Evolutionary conservation across 2,113 vertebrate species (phyloP), one percentile per base, ranked within the genome.

Genomic region (Gymnogyps californianus): DNA sequence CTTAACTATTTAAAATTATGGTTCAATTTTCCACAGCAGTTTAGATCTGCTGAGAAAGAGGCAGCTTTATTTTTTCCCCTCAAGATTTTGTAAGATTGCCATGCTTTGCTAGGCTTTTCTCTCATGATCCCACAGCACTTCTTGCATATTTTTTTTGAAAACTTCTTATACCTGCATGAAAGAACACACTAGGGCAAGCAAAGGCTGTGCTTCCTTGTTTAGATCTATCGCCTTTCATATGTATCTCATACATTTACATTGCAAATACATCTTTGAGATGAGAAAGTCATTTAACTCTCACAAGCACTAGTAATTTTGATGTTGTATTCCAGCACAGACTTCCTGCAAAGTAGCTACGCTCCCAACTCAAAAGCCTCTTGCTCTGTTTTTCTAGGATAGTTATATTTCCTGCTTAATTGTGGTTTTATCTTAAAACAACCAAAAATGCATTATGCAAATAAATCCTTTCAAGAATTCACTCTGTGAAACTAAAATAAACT

Each of bases 351-450:
- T 7, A 89, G 58, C 84, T 83, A 4, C 1, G 5, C 52, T 95
- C 29, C 31, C 54, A 54, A 47, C 54, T 89, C 62, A 69, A 89
- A 96, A 81, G 82, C n/a, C 12, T 70, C 83, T 90, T 82, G 62
- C 57, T 94, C 84, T 82, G 74, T 67, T 93, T 92, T 65, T 24
- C 91, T 86, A 55, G 55, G 65, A 94, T 90, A 91, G 80, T 72
- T 85, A 5, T 31, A 86, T 81, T 92, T 83, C 70, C 49, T 40
- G 34, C 65, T 92, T 90, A 92, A 74, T 90, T 93, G 78, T 79
- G 80, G 3, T 76, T 97, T 97, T 97, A 97, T 97, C 96, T 96
- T 95, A 93, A 96, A 96, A 93, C 87, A 93, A 95, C 94, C 93
- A 96, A 96, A 96, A 95, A 87, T 19, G 46, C 79, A 66, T 79